Base-by-base conservation (phyloP, 2,888 invertebrate genomes). In the Polyploca ridens region DNA sequence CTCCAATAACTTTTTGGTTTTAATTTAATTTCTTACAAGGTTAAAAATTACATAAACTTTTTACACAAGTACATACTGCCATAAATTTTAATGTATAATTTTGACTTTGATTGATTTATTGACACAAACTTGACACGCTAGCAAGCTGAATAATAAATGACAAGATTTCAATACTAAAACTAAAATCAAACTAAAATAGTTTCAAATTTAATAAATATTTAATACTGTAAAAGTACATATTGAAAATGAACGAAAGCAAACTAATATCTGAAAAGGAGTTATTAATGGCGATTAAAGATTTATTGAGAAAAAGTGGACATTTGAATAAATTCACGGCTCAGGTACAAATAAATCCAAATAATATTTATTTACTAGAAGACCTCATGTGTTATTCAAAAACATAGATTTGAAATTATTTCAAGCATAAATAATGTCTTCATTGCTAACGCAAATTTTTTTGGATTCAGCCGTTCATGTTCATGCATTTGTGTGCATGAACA, bases 271-370 rank as follows among this genome's bases (percentile, higher is more conserved):
- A 93, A 69, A 88, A 86, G 66, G 93, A 93, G 64, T 79, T 93
- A 14, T 77, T 93, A 65, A 72, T 75, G 14, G 91, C 91, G 44
- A 90, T 94, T 70, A 93, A 90, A 80, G 89, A 89, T 66, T 80
- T 93, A 66, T 77, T 94, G 63, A 88, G 78, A 72, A 89, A 85
- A 66, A 91, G 84, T 76, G 93, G 93, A 33, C 87, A 90, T 76
- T 81, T 94, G 67, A 90, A 85, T 76, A 93, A 92, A 84, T 77
- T 94, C 65, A 90, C 90, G 70, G 91, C 93, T 1, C 91, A 94
- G 90, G 94, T 93, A 80, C n/a, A 2, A 7, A 13, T 41, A 10
- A 14, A 44, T 44, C 27, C 27, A 27, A n/a, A 46, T n/a, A 10
- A 0, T 6, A 10, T 5, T 46, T 46, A 46, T 10, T 5, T 46